These are phyloP conservation scores for Helostoma temminkii DNA, from an alignment of 2,797 vertebrate genomes.

Conservation along the genomic window DNA sequence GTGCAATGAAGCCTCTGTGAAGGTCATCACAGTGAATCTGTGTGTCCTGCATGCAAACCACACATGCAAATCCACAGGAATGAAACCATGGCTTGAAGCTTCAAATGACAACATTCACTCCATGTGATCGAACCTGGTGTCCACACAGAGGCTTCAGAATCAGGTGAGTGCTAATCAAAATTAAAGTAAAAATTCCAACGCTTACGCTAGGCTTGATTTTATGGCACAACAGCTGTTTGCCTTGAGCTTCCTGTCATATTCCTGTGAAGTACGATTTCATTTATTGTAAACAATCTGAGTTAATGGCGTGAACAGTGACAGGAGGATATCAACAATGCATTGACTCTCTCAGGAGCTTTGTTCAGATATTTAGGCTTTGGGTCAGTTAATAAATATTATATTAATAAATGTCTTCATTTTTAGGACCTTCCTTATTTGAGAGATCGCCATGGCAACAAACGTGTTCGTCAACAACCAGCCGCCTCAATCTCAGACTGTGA, in stretches of 20 bases:
- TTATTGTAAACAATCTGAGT: conserved; percentile 49
- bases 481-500: not conserved
- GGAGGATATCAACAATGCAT: conserved; percentile 46
- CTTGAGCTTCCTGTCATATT: conserved; percentile 8
- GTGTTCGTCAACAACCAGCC: conserved; percentile 17
- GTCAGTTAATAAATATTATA: conserved; percentile 32
- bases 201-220: too few species aligned
- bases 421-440: conserved; percentile 38
- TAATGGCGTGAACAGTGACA: conserved; percentile 33
- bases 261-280: conserved; percentile 20
- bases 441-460: conserved; percentile 42
- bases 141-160: not conserved
- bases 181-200: too few species aligned
- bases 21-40: not conserved
- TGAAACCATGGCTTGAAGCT: conserved; percentile 2
- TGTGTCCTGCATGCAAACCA: conserved; percentile 28
- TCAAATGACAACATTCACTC: not conserved
- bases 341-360: conserved; percentile 51
- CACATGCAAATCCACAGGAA: conserved; percentile 14
- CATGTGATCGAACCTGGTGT: not conserved
- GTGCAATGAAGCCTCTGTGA: not conserved
- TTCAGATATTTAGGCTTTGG: conserved; percentile 47
- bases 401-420: conserved; percentile 35
- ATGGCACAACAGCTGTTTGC: too few species aligned
- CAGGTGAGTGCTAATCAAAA: conserved; percentile 13